Base-by-base conservation (phyloP, 2,888 invertebrate species). In the Monoplex corrugatus region DNA sequence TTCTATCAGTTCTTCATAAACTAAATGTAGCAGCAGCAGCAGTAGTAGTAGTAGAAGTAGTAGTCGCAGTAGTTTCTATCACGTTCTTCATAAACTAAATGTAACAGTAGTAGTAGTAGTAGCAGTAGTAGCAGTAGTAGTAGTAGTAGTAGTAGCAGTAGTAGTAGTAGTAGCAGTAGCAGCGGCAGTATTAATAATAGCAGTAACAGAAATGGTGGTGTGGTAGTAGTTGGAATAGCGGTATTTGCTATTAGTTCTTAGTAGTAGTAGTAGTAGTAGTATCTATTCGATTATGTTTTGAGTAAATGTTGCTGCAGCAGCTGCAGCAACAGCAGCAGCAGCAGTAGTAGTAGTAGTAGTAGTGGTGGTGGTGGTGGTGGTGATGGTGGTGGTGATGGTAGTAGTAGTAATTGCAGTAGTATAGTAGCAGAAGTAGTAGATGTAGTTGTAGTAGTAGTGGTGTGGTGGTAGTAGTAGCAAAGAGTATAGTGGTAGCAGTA, bases 91-190 rank as follows among this genome's bases (percentile, higher is more conserved):
- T 50, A 50, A 35, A 82, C 57, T 87, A 87, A 82, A 32, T 82
- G 87, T 50, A 87, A 57, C 35, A 57, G 57, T 87, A 87, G 57
- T 87, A 87, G 82, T 82, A 82, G 82, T 82, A 87, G 82, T 8
- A 87, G 82, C 19, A 88, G 85, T 88, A 72, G 85, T 88, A 84
- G 88, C 35, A 84, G 88, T 85, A 72, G 85, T 68, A 85, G 85
- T 85, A 84, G 88, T 88, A 88, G 85, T 68, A 88, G 84, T 68
- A 84, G 75, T 63, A 84, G 88, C 32, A 85, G 85, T 35, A 75
- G 75, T 84, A 88, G 75, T 84, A 72, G 88, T 88, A 88, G 88
- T 85, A 85, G 88, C 84, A 72, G 84, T 50, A 85, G 68, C 84
- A 88, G 72, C 84, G 72, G 85, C 84, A 88, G 85, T 72, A 84